phyloP scores from a whole-genome alignment of 1,140 invertebrate genomes.

The Ladona fulva region DNA sequence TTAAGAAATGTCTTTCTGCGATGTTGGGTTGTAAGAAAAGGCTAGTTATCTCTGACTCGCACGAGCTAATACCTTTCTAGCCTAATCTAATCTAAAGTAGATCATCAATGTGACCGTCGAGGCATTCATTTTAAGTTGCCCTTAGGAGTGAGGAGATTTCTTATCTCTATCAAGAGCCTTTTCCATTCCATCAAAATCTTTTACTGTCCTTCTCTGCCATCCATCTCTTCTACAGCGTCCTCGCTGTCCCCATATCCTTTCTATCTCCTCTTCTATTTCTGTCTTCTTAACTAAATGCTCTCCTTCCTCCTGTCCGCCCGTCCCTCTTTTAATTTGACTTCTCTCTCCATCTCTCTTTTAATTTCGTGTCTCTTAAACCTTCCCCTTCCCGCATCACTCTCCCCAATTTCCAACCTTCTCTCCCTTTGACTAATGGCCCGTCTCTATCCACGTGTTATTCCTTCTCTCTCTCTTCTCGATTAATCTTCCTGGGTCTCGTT shows the following conservation, averaged over 20 bases:
- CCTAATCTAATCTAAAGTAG: not conserved
- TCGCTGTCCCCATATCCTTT: not conserved
- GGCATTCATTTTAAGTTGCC: not conserved
- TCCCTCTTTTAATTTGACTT: not conserved
- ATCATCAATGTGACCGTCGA: not conserved
- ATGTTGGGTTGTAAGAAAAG: too few species aligned
- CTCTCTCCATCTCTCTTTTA: not conserved
- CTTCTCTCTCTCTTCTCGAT: too few species aligned
- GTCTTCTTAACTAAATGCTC: not conserved
- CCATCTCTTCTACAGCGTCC: not conserved
- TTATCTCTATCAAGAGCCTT: not conserved
- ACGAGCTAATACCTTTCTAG: too few species aligned
- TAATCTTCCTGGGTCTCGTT: too few species aligned
- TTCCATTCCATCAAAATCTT: not conserved
- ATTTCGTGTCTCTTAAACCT: not conserved
- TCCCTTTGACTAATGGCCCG: too few species aligned
- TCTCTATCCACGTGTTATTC: too few species aligned
- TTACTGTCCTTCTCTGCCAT: not conserved
- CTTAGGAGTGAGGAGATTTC: not conserved
- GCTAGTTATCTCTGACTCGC: too few species aligned
- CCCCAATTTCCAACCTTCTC: not conserved
- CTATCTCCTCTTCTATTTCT: not conserved
- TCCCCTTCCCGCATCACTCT: not conserved
- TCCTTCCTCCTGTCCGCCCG: not conserved
- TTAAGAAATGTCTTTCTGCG: too few species aligned